These are phyloP conservation scores for Argyrosomus regius DNA, from an alignment of 2,797 vertebrate genomes.

Conservation along the genomic window DNA sequence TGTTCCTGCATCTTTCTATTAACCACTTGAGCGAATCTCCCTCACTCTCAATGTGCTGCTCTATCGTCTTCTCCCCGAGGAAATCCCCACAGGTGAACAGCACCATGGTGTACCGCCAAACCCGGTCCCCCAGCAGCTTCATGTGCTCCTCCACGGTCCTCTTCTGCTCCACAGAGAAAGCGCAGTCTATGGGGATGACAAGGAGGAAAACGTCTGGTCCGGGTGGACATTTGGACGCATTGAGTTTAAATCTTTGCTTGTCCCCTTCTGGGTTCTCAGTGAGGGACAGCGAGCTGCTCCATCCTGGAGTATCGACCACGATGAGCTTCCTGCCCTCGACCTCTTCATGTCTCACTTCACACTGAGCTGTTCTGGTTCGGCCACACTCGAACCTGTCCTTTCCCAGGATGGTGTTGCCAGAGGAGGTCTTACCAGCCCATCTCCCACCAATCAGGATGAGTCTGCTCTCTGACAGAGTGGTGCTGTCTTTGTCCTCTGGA, in stretches of 20 bases:
- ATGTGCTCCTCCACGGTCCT: constrained; percentile 54
- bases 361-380: constrained; percentile 52
- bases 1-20: constrained; percentile 56
- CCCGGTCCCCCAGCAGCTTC: constrained; percentile 64
- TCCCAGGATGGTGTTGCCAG: constrained; percentile 65
- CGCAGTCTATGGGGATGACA: constrained; percentile 46
- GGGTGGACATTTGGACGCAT: constrained; percentile 44
- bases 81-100: constrained; percentile 71
- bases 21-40: constrained; percentile 65
- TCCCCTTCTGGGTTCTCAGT: constrained; percentile 60
- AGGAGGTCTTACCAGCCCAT: constrained; percentile 67
- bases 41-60: constrained; percentile 73
- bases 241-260: constrained; percentile 64
- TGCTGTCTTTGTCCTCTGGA: constrained; percentile 4
- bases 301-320: constrained; percentile 66
- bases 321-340: constrained; percentile 51
- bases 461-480: constrained; percentile 26
- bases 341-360: constrained; percentile 42
- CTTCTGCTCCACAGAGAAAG: constrained; percentile 54
- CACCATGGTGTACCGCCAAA: constrained; percentile 64
- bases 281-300: constrained; percentile 56
- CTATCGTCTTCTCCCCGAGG: constrained; percentile 47
- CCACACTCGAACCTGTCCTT: constrained; percentile 57
- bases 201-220: constrained; percentile 67
- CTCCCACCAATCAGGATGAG: constrained; percentile 60